Conservation (phyloP, 2,113 vertebrate species). For the Vulpes ferrilata region DNA sequence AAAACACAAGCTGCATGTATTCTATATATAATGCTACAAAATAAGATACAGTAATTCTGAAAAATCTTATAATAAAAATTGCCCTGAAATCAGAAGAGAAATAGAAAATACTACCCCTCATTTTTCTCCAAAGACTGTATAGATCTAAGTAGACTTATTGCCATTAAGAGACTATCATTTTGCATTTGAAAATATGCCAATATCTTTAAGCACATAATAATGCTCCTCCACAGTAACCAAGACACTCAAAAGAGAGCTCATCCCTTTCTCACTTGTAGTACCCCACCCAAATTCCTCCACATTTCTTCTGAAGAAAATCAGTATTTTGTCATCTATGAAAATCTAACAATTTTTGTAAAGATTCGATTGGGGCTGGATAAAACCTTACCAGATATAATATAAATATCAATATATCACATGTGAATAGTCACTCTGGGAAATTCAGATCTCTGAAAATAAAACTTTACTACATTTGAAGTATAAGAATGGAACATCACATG, state of each 20-base stretch:
- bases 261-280: neutral
- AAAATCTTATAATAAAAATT: constrained; percentile 49
- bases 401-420: neutral
- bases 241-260: neutral
- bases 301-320: neutral
- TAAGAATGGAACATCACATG: neutral
- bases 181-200: neutral
- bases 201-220: neutral
- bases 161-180: constrained; percentile 7
- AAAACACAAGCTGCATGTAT: constrained; percentile 30
- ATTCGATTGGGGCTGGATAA: neutral
- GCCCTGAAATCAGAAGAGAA: constrained; percentile 53
- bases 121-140: neutral
- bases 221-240: neutral
- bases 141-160: neutral
- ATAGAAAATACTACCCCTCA: neutral
- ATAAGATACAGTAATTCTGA: constrained; percentile 7
- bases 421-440: constrained; percentile 39
- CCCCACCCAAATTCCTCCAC: neutral
- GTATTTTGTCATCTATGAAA: constrained; percentile 12
- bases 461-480: neutral
- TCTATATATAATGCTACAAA: neutral
- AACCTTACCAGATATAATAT: neutral
- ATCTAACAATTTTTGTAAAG: neutral
- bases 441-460: constrained; percentile 61